Evolutionary conservation across 2,888 invertebrate genomes (phyloP).

Genomic region (Blomia tropicalis): DNA sequence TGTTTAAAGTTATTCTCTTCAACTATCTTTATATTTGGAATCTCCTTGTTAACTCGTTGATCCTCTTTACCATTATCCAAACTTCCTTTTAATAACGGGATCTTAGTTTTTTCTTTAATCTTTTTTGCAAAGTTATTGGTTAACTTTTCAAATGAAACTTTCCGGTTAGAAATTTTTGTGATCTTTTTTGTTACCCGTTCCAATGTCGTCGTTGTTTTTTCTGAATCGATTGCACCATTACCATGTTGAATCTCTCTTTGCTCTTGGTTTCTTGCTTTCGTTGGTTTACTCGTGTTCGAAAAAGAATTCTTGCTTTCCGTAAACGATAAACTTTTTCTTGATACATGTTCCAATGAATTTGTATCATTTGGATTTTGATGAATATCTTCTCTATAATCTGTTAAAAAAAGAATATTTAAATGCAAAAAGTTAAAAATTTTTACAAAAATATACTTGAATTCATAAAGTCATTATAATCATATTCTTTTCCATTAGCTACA

Average conservation of each 20-base stretch:
- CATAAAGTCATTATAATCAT: background rate
- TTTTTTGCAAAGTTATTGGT: background rate
- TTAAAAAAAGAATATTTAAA: background rate
- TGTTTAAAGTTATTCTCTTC: background rate
- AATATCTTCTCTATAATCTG: background rate
- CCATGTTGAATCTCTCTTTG: too few species aligned
- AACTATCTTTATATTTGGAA: too few species aligned
- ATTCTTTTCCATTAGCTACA: slow-evolving; percentile 18
- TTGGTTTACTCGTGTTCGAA: too few species aligned
- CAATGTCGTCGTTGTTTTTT: background rate
- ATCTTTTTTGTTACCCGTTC: background rate
- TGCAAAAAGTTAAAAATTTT: background rate
- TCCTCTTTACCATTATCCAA: too few species aligned
- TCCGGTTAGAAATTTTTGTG: background rate
- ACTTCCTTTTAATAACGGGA: too few species aligned
- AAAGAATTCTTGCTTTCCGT: too few species aligned
- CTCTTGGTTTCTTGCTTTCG: too few species aligned
- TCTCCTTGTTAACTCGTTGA: too few species aligned
- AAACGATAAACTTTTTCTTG: background rate
- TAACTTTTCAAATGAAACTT: background rate
- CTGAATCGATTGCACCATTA: background rate
- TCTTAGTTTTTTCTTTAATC: too few species aligned
- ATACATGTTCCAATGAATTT: background rate
- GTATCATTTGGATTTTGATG: background rate
- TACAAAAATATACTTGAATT: background rate